These are phyloP conservation scores for Calonectris borealis DNA, from an alignment of 2,113 vertebrate genomes.

Conservation along the genomic window DNA sequence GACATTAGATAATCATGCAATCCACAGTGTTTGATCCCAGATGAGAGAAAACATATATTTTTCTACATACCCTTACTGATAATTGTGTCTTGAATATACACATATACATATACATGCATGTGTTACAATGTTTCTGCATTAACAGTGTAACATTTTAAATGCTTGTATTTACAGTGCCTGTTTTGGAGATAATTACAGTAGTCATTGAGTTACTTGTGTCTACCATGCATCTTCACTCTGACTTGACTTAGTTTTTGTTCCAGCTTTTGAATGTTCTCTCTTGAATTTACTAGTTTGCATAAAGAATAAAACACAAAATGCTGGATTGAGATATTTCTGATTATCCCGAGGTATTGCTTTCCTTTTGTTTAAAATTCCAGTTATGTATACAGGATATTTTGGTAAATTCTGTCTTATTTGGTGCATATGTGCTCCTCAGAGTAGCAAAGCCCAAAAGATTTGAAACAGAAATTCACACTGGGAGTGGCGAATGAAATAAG, in stretches of 20 bases:
- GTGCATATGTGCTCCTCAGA: neutral
- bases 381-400: neutral
- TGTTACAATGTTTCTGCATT: neutral
- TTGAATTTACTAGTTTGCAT: neutral
- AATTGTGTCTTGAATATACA: neutral
- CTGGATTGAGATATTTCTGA: neutral
- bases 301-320: neutral
- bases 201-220: neutral
- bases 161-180: neutral
- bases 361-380: neutral
- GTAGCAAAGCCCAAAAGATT: neutral
- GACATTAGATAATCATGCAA: neutral
- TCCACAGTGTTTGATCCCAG: neutral
- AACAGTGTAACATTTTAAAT: neutral
- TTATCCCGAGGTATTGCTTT: neutral
- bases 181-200: neutral
- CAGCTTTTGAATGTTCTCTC: neutral
- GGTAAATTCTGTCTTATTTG: neutral
- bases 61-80: neutral
- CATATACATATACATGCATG: neutral
- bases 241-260: neutral
- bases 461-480: neutral
- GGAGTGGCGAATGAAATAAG: neutral
- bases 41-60: neutral
- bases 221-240: neutral